Percentiles rank a stretch among this genome's conserved stretches.
Conservation (phyloP, 2,113 vertebrate species). For the Dryoscopus gambensis region DNA sequence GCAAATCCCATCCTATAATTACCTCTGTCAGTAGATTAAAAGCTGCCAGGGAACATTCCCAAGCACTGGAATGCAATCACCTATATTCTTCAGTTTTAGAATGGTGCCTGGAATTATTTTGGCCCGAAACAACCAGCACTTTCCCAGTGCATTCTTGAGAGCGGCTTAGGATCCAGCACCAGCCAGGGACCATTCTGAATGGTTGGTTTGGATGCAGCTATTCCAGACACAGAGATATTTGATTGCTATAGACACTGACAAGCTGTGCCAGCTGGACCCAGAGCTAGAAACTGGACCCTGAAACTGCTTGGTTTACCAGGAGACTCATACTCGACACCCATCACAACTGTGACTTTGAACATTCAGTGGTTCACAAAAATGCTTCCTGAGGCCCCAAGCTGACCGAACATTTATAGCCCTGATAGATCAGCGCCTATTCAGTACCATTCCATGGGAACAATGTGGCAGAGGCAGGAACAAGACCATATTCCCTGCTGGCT, state of each 20-base stretch:
- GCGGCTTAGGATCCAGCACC: neutral
- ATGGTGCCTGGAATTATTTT: neutral
- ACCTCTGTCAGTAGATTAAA: neutral
- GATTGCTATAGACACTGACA: neutral
- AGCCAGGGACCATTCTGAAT: neutral
- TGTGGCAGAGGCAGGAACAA: neutral
- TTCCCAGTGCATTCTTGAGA: neutral
- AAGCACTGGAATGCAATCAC: neutral
- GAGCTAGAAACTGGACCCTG: neutral
- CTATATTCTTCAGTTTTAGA: neutral
- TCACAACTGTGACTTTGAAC: neutral
- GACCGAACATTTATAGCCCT: neutral
- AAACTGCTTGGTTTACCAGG: neutral
- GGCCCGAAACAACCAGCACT: neutral
- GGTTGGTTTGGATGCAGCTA: neutral
- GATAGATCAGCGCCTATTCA: neutral
- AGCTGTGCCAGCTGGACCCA: neutral
- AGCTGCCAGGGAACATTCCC: neutral
- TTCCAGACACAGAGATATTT: neutral
- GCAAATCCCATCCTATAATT: neutral
- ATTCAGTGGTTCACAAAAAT: neutral
- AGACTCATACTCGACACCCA: neutral
- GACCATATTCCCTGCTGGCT: neutral
- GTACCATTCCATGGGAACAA: neutral
- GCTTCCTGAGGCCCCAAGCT: neutral